phyloP scores from a whole-genome alignment of 2,113 vertebrate genomes.

The Thomomys bottae region DNA sequence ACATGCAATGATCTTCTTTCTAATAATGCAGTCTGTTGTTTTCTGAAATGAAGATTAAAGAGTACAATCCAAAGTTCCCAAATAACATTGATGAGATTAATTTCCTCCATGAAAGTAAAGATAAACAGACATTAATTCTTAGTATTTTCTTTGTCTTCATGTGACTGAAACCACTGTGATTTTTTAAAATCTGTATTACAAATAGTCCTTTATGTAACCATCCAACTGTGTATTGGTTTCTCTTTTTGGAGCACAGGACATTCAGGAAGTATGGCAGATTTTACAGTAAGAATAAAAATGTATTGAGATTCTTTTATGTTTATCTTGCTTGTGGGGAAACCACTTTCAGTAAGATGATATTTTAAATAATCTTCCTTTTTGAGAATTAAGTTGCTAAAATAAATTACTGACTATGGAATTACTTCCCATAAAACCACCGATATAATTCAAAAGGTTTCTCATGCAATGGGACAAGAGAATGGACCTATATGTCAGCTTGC shows the following conservation, averaged over 20 bases:
- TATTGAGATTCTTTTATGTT: background rate
- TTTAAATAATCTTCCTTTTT: background rate
- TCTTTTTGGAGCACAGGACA: background rate
- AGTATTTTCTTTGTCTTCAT: constrained; percentile 61
- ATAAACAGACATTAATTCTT: constrained; percentile 77
- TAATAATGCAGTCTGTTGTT: constrained; percentile 70
- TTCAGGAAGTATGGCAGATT: background rate
- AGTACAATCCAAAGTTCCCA: constrained; percentile 71
- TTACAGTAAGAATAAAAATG: constrained; percentile 32
- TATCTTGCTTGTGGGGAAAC: background rate
- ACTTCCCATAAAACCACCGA: background rate
- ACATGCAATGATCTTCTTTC: constrained; percentile 65
- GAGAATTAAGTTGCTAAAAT: constrained; percentile 28
- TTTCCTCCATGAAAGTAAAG: constrained; percentile 74
- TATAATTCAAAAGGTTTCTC: background rate
- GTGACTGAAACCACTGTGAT: constrained; percentile 37
- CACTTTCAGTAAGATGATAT: constrained; percentile 17
- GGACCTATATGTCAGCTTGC: background rate
- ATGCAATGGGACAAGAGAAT: background rate
- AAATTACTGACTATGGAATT: constrained; percentile 15
- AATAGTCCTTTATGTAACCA: constrained; percentile 41
- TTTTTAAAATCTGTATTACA: constrained; percentile 53
- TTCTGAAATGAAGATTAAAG: constrained; percentile 78
- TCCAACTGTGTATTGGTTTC: constrained; percentile 37
- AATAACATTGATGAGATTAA: constrained; percentile 75